Evolutionary conservation across 2,113 vertebrate genomes (phyloP), one percentile per base, ranked within the genome.

Genomic region (Scalopus aquaticus): DNA sequence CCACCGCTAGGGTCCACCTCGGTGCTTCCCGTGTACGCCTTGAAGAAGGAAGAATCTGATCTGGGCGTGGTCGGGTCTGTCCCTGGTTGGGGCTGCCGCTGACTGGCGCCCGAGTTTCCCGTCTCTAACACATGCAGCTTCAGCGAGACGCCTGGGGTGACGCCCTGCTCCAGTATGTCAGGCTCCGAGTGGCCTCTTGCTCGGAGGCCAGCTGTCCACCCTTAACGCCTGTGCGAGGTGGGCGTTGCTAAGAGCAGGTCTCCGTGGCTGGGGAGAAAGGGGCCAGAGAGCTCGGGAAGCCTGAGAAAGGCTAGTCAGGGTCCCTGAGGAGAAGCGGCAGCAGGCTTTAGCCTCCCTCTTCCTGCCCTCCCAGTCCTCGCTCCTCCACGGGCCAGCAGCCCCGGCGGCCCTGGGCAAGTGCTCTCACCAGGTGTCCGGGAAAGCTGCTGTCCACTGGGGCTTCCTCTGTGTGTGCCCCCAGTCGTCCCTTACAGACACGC

Each of bases 361-460:
- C n/a, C n/a, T n/a, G n/a, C n/a, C n/a, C n/a, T n/a, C n/a, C n/a
- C n/a, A n/a, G n/a, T n/a, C n/a, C n/a, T n/a, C n/a, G n/a, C n/a
- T n/a, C n/a, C n/a, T n/a, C n/a, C n/a, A n/a, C n/a, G n/a, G n/a
- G n/a, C n/a, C n/a, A n/a, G n/a, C n/a, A n/a, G n/a, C n/a, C n/a
- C n/a, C n/a, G n/a, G n/a, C n/a, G n/a, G n/a, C n/a, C n/a, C n/a
- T n/a, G n/a, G n/a, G n/a, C n/a, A n/a, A n/a, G 1, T 1, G 12
- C 74, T 15, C 22, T 19, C 32, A n/a, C 42, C 39, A 0, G n/a
- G 11, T 65, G 67, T 37, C 30, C 28, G 1, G 32, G 49, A n/a
- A 28, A 37, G 70, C 42, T 11, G 0, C 54, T 4, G 0, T 26
- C 37, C 15, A 11, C 9, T 0, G 6, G 17, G 9, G 13, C 28